A percentile compares a stretch with the other conserved stretches of the same genome.
These are phyloP conservation scores for Tipula unca DNA, from an alignment of 2,888 invertebrate species.

Conservation along the genomic window DNA sequence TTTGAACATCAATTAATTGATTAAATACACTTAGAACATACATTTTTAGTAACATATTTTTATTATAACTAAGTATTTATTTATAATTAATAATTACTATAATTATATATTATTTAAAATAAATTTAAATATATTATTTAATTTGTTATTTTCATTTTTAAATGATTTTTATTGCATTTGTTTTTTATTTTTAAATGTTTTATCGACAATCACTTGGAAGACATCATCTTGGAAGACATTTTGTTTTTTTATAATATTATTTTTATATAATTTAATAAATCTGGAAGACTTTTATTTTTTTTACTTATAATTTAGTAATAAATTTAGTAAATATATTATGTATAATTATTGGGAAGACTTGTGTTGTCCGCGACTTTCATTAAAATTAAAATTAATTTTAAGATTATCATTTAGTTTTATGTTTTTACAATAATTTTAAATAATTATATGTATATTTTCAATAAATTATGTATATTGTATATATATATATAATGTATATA, in stretches of 20 bases:
- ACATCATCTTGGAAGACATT: background rate
- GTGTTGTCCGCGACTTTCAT: background rate
- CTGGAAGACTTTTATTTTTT: background rate
- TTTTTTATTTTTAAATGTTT: background rate
- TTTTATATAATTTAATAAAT: background rate
- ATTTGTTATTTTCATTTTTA: background rate
- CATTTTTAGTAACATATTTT: background rate
- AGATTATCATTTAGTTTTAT: background rate
- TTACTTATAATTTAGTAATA: background rate
- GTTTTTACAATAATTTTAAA: background rate
- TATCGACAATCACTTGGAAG: background rate
- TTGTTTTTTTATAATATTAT: background rate
- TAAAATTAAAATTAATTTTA: background rate
- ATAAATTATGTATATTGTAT: background rate
- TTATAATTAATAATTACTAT: background rate
- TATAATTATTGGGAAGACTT: background rate
- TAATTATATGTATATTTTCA: background rate
- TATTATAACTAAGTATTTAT: background rate
- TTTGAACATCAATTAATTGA: constrained; percentile 8
- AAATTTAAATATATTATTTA: background rate
- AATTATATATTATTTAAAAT: background rate
- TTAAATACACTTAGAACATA: constrained; percentile 14
- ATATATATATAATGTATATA: background rate
- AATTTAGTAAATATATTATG: background rate
- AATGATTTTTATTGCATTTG: constrained; percentile 1